Conservation (phyloP, 2,113 vertebrate species). For the Aviceda subcristata region DNA sequence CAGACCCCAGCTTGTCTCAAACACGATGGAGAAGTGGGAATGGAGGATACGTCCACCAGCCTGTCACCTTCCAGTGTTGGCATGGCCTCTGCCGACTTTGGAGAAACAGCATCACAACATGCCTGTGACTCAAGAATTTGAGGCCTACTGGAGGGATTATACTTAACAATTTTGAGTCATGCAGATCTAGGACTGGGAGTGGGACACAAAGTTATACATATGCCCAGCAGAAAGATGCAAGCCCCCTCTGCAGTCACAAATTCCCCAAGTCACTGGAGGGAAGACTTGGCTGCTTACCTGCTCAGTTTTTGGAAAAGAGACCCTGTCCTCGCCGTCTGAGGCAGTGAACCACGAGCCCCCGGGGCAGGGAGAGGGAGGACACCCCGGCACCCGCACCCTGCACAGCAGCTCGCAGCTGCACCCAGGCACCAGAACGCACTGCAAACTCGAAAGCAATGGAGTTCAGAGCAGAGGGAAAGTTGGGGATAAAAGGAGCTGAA, state of each 20-base stretch:
- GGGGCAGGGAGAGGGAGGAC: background rate
- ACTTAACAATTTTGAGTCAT: background rate
- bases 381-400: fast-evolving
- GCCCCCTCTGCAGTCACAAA: background rate
- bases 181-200: background rate
- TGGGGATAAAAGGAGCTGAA: background rate
- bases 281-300: background rate
- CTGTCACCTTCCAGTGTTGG: background rate
- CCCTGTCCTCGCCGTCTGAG: background rate
- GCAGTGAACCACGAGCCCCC: fast-evolving
- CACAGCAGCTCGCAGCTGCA: background rate
- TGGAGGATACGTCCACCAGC: fast-evolving
- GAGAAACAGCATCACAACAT: background rate
- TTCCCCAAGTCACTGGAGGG: background rate
- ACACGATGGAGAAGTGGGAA: background rate
- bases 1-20: background rate
- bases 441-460: background rate
- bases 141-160: background rate
- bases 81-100: background rate
- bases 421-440: background rate
- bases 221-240: background rate
- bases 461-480: background rate
- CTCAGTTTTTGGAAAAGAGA: background rate
- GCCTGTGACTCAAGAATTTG: background rate
- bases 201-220: background rate